phyloP scores from a whole-genome alignment of 2,888 invertebrate species.

The Drosophila nigritarsus region DNA sequence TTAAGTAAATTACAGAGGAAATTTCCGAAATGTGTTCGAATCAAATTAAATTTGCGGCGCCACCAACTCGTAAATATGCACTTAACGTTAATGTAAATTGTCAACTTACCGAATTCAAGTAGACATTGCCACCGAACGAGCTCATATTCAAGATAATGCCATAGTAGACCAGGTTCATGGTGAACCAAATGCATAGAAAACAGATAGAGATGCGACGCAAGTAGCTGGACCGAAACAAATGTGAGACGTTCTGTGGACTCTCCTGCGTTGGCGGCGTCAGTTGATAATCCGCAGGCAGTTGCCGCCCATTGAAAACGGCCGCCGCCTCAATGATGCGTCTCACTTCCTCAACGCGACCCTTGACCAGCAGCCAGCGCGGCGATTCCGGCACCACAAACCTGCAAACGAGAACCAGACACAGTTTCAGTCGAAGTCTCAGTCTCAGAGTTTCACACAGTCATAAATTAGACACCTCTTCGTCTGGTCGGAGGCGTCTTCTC shows the following conservation, averaged over 20 bases:
- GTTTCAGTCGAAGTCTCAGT: conserved; percentile 17
- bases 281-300: conserved; percentile 89
- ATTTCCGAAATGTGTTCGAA: conserved; percentile 13
- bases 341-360: conserved; percentile 90
- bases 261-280: conserved; percentile 87
- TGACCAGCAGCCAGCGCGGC: conserved; percentile 91
- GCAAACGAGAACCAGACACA: conserved; percentile 38
- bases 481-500: conserved; percentile 23
- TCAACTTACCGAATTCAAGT: conserved; percentile 89
- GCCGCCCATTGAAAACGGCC: conserved; percentile 88
- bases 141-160: conserved; percentile 90
- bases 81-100: conserved; percentile 37
- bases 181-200: conserved; percentile 91
- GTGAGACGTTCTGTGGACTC: conserved; percentile 87
- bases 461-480: conserved; percentile 46
- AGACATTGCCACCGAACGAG: conserved; percentile 91
- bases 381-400: conserved; percentile 93
- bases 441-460: conserved; percentile 20
- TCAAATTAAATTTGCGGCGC: conserved; percentile 23
- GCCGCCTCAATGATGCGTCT: conserved; percentile 88
- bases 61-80: conserved; percentile 18
- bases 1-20: conserved; percentile 33
- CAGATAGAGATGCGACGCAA: conserved; percentile 90
- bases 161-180: conserved; percentile 87
- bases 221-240: conserved; percentile 88